Percentiles rank a stretch among this genome's conserved stretches.
Conservation (phyloP, 2,888 invertebrate genomes). For the Tinea pellionella region DNA sequence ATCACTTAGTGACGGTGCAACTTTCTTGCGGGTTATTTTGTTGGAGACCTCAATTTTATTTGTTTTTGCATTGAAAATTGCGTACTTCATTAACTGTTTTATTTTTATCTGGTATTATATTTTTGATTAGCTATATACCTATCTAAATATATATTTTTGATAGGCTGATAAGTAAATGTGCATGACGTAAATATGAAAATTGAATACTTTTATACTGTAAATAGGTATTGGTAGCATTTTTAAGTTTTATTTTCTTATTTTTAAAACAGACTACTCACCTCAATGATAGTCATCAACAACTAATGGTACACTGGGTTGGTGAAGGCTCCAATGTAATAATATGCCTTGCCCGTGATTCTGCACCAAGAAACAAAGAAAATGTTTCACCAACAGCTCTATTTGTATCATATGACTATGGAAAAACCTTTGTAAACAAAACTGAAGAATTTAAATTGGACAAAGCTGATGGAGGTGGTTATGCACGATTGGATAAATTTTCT, state of each 20-base stretch:
- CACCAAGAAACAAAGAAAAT: conserved; percentile 54
- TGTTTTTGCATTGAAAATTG: not conserved
- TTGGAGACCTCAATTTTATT: not conserved
- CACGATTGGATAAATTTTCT: conserved; percentile 85
- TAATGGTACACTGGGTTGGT: conserved; percentile 94
- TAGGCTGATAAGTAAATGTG: not conserved
- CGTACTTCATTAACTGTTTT: not conserved
- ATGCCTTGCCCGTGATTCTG: conserved; percentile 83
- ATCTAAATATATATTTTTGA: not conserved
- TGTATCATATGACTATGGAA: conserved; percentile 89
- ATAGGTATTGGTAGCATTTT: no score
- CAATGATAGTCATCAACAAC: conserved; percentile 88
- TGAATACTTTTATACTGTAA: no score
- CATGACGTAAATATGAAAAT: not conserved
- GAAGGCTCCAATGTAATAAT: conserved; percentile 88
- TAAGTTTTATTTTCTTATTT: no score
- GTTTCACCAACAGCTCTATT: conserved; percentile 83
- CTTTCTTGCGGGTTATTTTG: not conserved
- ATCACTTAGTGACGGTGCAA: conserved; percentile 17
- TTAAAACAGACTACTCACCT: conserved; percentile 76
- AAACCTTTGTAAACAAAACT: conserved; percentile 80
- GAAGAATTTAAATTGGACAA: conserved; percentile 72
- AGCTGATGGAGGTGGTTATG: conserved; percentile 64
- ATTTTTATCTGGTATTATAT: not conserved
- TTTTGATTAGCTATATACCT: not conserved